phyloP scores from a whole-genome alignment of 2,888 invertebrate genomes.

The Prostheceraeus crozeri region DNA sequence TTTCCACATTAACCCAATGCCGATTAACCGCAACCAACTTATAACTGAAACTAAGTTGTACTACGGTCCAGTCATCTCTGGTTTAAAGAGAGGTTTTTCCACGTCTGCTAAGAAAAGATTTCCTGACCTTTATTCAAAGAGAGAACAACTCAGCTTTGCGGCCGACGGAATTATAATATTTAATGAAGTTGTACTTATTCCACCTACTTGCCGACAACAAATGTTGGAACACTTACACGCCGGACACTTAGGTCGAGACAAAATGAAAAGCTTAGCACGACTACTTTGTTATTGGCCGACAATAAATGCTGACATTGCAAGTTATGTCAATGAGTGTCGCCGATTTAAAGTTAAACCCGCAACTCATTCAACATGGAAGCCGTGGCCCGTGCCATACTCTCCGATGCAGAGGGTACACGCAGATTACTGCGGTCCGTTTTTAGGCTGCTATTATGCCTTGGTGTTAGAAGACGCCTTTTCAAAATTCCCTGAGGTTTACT shows the following conservation, averaged over 20 bases:
- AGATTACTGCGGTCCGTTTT: constrained; percentile 2
- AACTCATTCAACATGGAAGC: constrained; percentile 7
- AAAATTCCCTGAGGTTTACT: constrained; percentile 7
- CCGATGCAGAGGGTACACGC: constrained; percentile 16
- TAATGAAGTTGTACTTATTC: constrained; percentile 3
- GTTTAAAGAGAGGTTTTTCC: constrained; percentile 9
- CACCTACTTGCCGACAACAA: neutral
- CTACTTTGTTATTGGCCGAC: constrained; percentile 3
- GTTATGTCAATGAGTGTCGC: constrained; percentile 9
- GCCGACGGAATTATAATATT: constrained; percentile 11
- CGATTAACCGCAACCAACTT: constrained; percentile 1
- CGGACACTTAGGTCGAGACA: constrained; percentile 5
- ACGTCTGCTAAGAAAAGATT: constrained; percentile 18
- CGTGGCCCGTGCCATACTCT: constrained; percentile 10
- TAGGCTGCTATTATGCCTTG: neutral
- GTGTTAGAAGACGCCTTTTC: constrained; percentile 13
- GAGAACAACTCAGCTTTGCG: no score
- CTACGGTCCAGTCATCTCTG: constrained; percentile 15
- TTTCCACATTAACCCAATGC: constrained; percentile 16
- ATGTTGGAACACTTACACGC: constrained; percentile 10
- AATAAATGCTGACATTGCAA: neutral
- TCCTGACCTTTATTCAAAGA: no score
- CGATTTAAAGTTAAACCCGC: constrained; percentile 1
- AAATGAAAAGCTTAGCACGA: constrained; percentile 8
- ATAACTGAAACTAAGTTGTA: constrained; percentile 1